Percentiles rank a stretch among this genome's conserved stretches.
Conservation (phyloP, 2,888 invertebrate genomes). For the Rosalia funebris region DNA sequence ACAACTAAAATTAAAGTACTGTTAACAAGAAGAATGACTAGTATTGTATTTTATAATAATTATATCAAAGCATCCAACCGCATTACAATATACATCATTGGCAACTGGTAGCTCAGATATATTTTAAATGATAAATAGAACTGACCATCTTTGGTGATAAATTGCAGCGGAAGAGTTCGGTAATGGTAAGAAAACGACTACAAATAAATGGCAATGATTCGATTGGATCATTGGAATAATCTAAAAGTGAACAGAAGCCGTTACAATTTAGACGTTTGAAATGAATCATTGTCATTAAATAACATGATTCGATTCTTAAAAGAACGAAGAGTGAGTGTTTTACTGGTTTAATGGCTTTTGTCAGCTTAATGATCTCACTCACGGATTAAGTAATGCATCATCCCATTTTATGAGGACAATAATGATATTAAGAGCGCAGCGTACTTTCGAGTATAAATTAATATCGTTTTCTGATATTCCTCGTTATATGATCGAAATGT, state of each 20-base stretch:
- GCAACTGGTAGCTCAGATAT: slow-evolving; percentile 20
- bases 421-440: too few relatives aligned
- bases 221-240: slow-evolving; percentile 4
- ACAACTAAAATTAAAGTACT: not conserved
- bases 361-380: slow-evolving; percentile 20
- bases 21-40: not conserved
- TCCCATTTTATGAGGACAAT: slow-evolving; percentile 5
- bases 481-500: too few relatives aligned
- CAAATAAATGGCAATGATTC: slow-evolving; percentile 1
- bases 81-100: slow-evolving; percentile 1
- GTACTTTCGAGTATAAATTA: too few relatives aligned
- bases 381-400: slow-evolving; percentile 18
- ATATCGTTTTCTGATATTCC: too few relatives aligned
- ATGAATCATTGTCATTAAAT: slow-evolving; percentile 46
- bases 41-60: not conserved
- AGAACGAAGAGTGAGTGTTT: slow-evolving; percentile 14
- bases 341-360: slow-evolving; percentile 23
- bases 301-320: slow-evolving; percentile 38
- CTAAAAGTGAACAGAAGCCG: slow-evolving; percentile 21
- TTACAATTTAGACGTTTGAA: slow-evolving; percentile 40
- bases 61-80: not conserved
- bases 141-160: slow-evolving; percentile 15
- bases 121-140: slow-evolving; percentile 21
- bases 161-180: slow-evolving; percentile 8
- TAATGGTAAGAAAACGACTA: not conserved